phyloP scores from a whole-genome alignment of 1,140 invertebrate genomes.

The Holotrichia oblita region DNA sequence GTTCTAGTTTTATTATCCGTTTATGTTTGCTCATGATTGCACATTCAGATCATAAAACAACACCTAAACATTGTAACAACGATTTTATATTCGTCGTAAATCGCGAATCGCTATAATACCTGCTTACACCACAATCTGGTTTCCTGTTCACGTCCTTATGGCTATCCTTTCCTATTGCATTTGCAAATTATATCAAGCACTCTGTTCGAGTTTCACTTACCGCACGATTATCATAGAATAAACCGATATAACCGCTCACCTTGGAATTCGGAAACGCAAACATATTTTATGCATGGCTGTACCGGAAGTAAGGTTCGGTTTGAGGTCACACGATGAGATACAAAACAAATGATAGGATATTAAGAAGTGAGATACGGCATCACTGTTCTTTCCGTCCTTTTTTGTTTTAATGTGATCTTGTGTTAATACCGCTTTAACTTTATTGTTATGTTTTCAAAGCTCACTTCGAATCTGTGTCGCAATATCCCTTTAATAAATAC shows the following conservation, averaged over 20 bases:
- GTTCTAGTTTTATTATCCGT: too few species aligned
- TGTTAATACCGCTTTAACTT: too few species aligned
- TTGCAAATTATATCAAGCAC: not conserved
- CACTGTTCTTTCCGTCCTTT: too few species aligned
- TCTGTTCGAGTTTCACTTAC: not conserved
- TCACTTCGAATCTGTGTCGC: not conserved
- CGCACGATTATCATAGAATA: slow-evolving; percentile 11
- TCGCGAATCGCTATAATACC: not conserved
- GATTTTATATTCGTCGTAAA: not conserved
- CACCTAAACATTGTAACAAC: not conserved
- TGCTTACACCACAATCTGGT: not conserved
- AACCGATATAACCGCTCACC: not conserved
- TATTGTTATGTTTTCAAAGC: not conserved
- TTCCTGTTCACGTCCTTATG: slow-evolving; percentile 5
- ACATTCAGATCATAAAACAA: not conserved
- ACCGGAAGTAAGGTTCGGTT: slow-evolving; percentile 10
- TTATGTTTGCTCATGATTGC: not conserved
- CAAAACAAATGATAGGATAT: not conserved
- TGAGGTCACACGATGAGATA: not conserved
- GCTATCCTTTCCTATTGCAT: not conserved
- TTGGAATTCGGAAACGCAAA: not conserved
- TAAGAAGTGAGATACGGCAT: not conserved
- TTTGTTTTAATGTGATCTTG: too few species aligned
- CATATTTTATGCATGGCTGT: not conserved
- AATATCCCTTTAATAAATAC: too few species aligned